Percentiles rank a stretch among this genome's conserved stretches.
Conservation (phyloP, 2,888 invertebrate species). For the Lasioglossum morio region DNA sequence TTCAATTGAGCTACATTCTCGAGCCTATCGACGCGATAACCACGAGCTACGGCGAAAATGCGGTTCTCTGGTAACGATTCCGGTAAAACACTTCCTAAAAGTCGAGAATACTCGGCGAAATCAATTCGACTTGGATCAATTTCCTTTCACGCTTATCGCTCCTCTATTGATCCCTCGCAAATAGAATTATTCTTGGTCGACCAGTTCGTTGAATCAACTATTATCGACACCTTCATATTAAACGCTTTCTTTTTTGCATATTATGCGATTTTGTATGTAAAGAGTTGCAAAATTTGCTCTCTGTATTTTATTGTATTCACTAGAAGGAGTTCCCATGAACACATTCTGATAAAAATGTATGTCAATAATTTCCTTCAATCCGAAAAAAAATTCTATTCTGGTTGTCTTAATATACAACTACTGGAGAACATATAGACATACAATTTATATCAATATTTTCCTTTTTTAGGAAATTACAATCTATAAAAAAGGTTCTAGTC, state of each 20-base stretch:
- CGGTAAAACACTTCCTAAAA: slow-evolving; percentile 36
- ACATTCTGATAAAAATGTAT: too few relatives aligned
- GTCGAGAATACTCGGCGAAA: slow-evolving; percentile 24
- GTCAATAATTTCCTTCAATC: too few relatives aligned
- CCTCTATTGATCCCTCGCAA: background rate
- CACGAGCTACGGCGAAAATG: slow-evolving; percentile 50
- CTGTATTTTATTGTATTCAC: background rate
- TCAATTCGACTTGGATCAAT: slow-evolving; percentile 13
- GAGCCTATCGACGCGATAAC: slow-evolving; percentile 60
- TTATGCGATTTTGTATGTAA: background rate
- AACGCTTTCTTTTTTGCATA: background rate
- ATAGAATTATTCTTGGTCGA: background rate
- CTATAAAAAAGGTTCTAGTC: too few relatives aligned
- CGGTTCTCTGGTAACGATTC: slow-evolving; percentile 47
- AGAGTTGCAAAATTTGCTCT: background rate
- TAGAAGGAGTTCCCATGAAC: too few relatives aligned
- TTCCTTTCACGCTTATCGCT: background rate
- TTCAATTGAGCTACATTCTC: slow-evolving; percentile 79
- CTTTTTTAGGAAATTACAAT: too few relatives aligned
- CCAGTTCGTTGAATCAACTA: background rate
- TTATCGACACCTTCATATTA: background rate
- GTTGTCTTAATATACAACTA: too few relatives aligned
- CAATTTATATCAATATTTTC: too few relatives aligned
- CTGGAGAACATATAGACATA: too few relatives aligned
- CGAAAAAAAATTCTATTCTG: too few relatives aligned